Base-by-base conservation (phyloP, 2,888 invertebrate species). In the Scaptodrosophila latifasciaeformis region DNA sequence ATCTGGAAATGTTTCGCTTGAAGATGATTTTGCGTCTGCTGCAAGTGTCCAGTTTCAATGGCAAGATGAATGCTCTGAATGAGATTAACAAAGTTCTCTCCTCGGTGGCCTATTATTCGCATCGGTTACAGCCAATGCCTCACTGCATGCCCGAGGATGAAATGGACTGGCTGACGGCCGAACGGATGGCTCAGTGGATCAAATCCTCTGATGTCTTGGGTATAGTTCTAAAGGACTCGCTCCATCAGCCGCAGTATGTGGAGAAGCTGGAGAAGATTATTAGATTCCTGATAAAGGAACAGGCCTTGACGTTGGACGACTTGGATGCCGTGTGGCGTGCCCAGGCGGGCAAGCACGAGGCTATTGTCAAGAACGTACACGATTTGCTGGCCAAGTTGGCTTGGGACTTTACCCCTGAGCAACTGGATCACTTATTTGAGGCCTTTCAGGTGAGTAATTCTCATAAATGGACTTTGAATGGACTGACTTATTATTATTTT, bases 31-130 rank as follows among this genome's bases (percentile, higher is more conserved):
- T 98, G 71, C 87, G 96, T 84, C 91, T 96, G 79, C 88, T 98
- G 66, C 96, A 97, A 90, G 96, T 97, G 86, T 97, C 97, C 18
- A 97, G 97, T 49, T 99, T 98, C 85, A 98, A 97, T 88, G 97
- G 98, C 30, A 98, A 98, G 89, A 99, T 99, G 98, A 97, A 97
- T 82, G 98, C 98, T 17, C 88, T 99, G 63, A 97, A 98, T 86
- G 98, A 99, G 89, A 96, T 99, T 54, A 98, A 98, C 87, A 97
- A 98, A 89, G 94, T 98, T 45, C 94, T 96, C 66, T 93, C 94
- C 55, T 93, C 94, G 78, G 96, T 97, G 56, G 92, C 94, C 52
- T 96, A 95, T 85, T 96, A 95, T 87, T 93, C 95, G 4, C 95
- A 91, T 85, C 88, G 91, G 48, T 82, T 84, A 10, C 91, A 91